These are phyloP conservation scores for Drosophila atroscutellata DNA, from an alignment of 2,888 invertebrate species.

Conservation along the genomic window DNA sequence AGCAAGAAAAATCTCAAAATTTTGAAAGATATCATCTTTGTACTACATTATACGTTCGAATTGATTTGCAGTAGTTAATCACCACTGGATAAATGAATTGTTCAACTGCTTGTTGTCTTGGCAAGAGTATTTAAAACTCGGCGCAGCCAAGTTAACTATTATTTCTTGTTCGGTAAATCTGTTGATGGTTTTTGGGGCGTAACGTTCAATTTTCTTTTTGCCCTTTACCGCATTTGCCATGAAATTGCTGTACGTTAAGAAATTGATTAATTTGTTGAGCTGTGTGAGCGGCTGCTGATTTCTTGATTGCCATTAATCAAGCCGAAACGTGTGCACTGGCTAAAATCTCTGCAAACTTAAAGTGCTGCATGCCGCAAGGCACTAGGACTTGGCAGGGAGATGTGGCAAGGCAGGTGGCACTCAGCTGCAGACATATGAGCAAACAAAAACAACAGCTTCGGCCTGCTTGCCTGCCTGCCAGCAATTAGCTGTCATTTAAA, in stretches of 20 bases:
- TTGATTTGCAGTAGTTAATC: too few relatives aligned
- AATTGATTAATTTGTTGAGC: constrained; percentile 80
- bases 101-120: too few relatives aligned
- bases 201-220: constrained; percentile 63
- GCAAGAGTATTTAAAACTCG: background rate
- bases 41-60: background rate
- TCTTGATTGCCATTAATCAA: constrained; percentile 78
- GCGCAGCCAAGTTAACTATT: background rate
- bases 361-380: constrained; percentile 26
- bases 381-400: background rate
- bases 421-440: constrained; percentile 69
- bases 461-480: constrained; percentile 51
- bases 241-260: constrained; percentile 73
- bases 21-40: background rate
- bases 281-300: constrained; percentile 58
- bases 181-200: constrained; percentile 61
- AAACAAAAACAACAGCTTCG: constrained; percentile 58
- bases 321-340: constrained; percentile 60
- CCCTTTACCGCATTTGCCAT: constrained; percentile 42
- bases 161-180: constrained; percentile 39
- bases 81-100: too few relatives aligned
- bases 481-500: constrained; percentile 81
- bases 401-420: constrained; percentile 9
- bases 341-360: constrained; percentile 43
- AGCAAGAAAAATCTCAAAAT: background rate